A percentile compares a stretch with the other conserved stretches of the same genome.
Evolutionary conservation across 2,113 vertebrate species (phyloP).

Genomic region (Macquaria ambigua): DNA sequence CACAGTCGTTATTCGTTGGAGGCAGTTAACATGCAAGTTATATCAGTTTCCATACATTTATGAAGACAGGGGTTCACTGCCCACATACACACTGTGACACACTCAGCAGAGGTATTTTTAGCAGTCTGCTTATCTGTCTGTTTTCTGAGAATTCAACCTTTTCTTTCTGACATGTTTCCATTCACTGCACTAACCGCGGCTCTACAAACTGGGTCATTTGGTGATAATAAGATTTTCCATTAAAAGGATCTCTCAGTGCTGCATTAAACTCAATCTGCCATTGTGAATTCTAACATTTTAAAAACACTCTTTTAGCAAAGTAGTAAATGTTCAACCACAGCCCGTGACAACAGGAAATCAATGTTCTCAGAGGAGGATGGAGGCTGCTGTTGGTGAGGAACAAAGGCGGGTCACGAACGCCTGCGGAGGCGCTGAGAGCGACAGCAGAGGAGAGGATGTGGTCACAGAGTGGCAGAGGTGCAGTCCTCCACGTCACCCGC

Average conservation of each 20-base stretch:
- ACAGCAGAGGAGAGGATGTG: slow-evolving; percentile 27
- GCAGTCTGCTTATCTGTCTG: neutral
- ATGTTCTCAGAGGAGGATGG: neutral
- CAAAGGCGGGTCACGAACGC: neutral
- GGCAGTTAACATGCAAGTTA: neutral
- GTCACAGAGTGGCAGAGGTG: too few relatives aligned
- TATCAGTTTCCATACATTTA: neutral
- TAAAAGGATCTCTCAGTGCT: too few relatives aligned
- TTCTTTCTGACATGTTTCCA: slow-evolving; percentile 2
- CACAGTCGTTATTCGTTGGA: neutral
- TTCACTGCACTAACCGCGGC: neutral
- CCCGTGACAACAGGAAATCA: neutral
- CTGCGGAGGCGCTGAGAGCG: neutral
- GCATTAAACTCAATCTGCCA: neutral
- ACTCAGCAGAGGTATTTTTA: slow-evolving; percentile 10
- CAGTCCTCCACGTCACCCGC: neutral
- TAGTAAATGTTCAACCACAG: neutral
- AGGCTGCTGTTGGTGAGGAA: neutral
- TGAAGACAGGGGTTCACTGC: neutral
- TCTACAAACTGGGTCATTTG: neutral
- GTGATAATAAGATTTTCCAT: neutral
- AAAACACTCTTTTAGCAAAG: neutral
- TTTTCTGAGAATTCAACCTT: slow-evolving; percentile 27
- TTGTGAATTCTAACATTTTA: neutral
- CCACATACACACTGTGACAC: neutral